Base-by-base conservation (phyloP, 2,113 vertebrate genomes). In the Catharus fuscescens region DNA sequence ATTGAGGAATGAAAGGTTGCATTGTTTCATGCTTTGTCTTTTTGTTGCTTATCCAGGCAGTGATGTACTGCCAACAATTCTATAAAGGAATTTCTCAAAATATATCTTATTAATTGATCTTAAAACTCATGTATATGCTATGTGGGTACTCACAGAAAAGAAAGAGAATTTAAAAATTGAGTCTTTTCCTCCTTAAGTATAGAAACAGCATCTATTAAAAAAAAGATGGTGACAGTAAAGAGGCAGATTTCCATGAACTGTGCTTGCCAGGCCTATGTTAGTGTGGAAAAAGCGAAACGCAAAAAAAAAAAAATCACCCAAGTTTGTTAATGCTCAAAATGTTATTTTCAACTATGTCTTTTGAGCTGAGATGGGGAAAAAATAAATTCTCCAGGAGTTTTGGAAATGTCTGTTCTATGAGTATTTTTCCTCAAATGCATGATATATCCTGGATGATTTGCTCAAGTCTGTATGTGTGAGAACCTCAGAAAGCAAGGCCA, bases 61-160 rank as follows among this genome's bases (percentile, higher is more conserved):
- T 88, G 86, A 91, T 92, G 65, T 90, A 31, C 67, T 94, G 88
- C 93, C 95, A 97, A 72, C 88, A 88, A 34, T 92, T 95, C 60
- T 89, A 17, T 83, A 76, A 83, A 93, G 44, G 80, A 91, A 56
- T 90, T 90, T 89, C 45, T 91, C 54, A 74, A 73, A 96, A 92
- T 86, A 82, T 70, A 71, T 90, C 71, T 60, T 64, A 80, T 93
- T 91, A 87, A 79, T 53, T 13, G 36, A 59, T 90, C 36, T 77
- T 94, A 88, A 95, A 79, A 10, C 56, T 95, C 67, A 61, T 53
- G 13, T 73, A 52, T 84, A 47, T 88, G n/a, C 38, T 91, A 67
- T 3, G 3, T 76, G 34, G 69, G 10, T 88, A 38, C 26, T 95
- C 59, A 54, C 45, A 80, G n/a, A 86, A 93, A 12, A 40, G 66